phyloP scores from a whole-genome alignment of 2,888 invertebrate species.

The Trachelus troglodyta region DNA sequence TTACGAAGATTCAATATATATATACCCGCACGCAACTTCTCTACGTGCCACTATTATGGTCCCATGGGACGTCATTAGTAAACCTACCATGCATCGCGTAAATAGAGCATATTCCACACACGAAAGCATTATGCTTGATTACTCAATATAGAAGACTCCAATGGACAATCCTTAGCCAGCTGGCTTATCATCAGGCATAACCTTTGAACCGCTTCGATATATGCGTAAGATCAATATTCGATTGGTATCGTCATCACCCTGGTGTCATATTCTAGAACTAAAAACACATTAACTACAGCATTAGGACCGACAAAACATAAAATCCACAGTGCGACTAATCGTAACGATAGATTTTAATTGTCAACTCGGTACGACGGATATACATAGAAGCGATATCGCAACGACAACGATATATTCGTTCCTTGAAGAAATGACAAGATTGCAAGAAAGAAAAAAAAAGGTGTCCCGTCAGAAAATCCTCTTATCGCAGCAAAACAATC shows the following conservation, averaged over 20 bases:
- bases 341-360: not conserved
- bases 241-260: not conserved
- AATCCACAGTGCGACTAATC: not conserved
- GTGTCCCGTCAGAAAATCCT: not conserved
- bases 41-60: conserved; percentile 30
- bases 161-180: not conserved
- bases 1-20: not conserved
- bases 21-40: conserved; percentile 15
- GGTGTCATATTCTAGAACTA: not conserved
- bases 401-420: not conserved
- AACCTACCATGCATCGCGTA: conserved; percentile 57
- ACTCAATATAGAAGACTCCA: conserved; percentile 31
- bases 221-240: not conserved
- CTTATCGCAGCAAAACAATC: not conserved
- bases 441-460: not conserved
- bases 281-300: not conserved
- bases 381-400: not conserved
- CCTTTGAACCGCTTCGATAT: not conserved
- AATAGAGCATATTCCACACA: conserved; percentile 56
- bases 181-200: not conserved
- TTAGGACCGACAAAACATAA: not conserved
- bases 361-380: not conserved
- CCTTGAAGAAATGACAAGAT: not conserved
- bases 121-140: conserved; percentile 56
- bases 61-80: conserved; percentile 63